Conservation (phyloP, 2,888 invertebrate species). For the Melieria picta region DNA sequence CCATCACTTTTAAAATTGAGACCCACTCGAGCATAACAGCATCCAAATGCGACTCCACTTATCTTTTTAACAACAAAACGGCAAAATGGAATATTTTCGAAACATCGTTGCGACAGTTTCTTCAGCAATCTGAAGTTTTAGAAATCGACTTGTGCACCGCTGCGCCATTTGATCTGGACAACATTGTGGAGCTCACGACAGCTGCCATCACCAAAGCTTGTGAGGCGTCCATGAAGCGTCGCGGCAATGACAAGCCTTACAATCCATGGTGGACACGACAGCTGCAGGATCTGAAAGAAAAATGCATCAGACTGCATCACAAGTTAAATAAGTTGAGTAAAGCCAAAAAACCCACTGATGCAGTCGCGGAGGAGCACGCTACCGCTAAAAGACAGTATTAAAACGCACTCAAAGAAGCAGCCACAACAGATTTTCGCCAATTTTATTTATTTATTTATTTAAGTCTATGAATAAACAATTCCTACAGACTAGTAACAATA, state of each 20-base stretch:
- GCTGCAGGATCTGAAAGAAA: constrained; percentile 3
- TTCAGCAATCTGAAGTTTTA: neutral
- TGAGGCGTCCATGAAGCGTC: neutral
- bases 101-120: too few relatives aligned
- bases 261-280: constrained; percentile 2
- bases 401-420: constrained; percentile 7
- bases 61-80: too few relatives aligned
- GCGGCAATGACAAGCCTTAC: neutral
- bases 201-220: neutral
- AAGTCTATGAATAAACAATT: too few relatives aligned
- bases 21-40: too few relatives aligned
- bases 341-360: neutral
- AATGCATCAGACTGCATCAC: constrained; percentile 9
- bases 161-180: neutral
- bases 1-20: too few relatives aligned
- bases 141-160: neutral
- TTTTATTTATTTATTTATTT: too few relatives aligned
- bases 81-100: too few relatives aligned
- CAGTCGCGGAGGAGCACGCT: neutral
- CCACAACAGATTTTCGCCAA: neutral
- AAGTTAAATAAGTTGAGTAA: neutral
- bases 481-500: too few relatives aligned
- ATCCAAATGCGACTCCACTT: too few relatives aligned
- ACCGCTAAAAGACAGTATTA: neutral
- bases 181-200: neutral